phyloP scores from a whole-genome alignment of 2,797 vertebrate species.

The Myoxocephalus aenaeus region DNA sequence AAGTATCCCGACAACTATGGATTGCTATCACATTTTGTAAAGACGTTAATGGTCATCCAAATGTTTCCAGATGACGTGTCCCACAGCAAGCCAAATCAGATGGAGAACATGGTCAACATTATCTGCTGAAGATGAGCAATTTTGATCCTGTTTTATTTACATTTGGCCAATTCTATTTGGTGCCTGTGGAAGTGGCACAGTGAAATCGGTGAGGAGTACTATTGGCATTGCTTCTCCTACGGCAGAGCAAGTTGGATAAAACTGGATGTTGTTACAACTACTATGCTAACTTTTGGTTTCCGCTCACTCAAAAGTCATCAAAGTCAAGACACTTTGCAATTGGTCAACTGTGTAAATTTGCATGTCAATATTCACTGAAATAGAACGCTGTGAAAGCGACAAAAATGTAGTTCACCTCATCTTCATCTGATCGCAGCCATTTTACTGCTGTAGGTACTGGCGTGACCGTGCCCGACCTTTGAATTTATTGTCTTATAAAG shows the following conservation, averaged over 20 bases:
- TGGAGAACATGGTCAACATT: background rate
- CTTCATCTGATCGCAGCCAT: background rate
- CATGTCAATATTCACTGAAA: background rate
- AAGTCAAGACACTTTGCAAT: background rate
- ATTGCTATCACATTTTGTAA: background rate
- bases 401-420: background rate
- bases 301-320: background rate
- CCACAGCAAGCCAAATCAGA: background rate
- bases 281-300: background rate
- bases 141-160: background rate
- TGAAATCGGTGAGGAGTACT: background rate
- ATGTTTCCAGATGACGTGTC: background rate
- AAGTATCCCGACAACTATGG: background rate
- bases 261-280: background rate
- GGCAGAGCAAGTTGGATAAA: background rate
- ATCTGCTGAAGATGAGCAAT: background rate
- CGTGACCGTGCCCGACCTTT: background rate
- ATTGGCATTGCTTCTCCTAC: background rate
- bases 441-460: background rate
- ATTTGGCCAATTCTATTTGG: background rate
- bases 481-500: constrained; percentile 9
- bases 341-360: background rate
- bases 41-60: background rate
- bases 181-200: background rate
- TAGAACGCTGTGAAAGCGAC: background rate